These are phyloP conservation scores for Xiphophorus hellerii DNA, from an alignment of 2,113 vertebrate genomes.

Conservation along the genomic window DNA sequence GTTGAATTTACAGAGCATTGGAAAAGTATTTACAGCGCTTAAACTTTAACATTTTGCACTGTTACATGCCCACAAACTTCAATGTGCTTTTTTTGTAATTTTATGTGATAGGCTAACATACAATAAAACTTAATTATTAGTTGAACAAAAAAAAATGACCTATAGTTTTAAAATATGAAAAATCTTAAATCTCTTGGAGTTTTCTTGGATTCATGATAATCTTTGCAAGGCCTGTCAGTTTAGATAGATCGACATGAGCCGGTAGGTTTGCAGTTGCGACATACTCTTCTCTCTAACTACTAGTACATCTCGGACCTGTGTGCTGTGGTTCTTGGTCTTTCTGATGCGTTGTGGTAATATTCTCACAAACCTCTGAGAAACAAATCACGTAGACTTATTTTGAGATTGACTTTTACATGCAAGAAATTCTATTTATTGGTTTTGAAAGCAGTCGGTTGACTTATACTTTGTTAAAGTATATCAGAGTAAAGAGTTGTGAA, in stretches of 20 bases:
- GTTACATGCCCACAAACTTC: neutral
- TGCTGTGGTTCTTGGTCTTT: neutral
- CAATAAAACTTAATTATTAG: neutral
- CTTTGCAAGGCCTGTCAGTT: neutral
- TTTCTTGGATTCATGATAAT: neutral
- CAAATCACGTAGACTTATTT: neutral
- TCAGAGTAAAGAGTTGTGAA: too few relatives aligned
- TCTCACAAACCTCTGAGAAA: neutral
- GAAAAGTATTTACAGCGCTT: neutral
- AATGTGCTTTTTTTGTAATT: too few relatives aligned
- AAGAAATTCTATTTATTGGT: too few relatives aligned
- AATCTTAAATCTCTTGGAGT: neutral
- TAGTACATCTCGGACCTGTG: neutral
- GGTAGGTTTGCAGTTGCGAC: too few relatives aligned
- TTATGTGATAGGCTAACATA: neutral
- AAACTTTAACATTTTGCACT: neutral
- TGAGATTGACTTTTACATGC: too few relatives aligned
- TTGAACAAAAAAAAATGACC: neutral
- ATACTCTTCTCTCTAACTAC: too few relatives aligned
- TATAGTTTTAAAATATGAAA: too few relatives aligned
- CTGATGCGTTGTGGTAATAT: neutral
- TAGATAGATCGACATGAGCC: neutral
- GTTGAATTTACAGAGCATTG: neutral
- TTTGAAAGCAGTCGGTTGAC: too few relatives aligned
- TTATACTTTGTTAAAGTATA: too few relatives aligned